Percentiles rank a stretch among this genome's conserved stretches.
Conservation (phyloP, 2,113 vertebrate genomes). For the Eubucco bourcierii region DNA sequence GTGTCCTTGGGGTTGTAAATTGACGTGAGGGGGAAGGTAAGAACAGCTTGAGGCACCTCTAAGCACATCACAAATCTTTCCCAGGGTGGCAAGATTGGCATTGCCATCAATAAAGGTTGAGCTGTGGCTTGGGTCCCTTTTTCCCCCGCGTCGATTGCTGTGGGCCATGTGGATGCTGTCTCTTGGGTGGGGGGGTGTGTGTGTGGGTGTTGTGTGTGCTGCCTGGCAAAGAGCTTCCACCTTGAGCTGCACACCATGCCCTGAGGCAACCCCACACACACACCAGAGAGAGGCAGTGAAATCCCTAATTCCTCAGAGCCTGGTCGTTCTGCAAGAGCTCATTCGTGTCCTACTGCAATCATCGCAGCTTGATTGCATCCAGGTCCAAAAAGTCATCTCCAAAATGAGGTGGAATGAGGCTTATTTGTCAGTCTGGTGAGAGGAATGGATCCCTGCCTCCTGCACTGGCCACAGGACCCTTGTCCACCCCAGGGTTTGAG, state of each 20-base stretch:
- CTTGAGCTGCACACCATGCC: neutral
- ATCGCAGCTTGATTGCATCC: constrained; percentile 18
- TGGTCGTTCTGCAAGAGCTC: neutral
- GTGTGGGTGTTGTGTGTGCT: neutral
- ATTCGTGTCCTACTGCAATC: neutral
- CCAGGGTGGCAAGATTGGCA: accelerated
- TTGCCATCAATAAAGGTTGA: neutral
- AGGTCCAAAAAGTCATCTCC: neutral
- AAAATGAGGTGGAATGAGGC: constrained; percentile 29
- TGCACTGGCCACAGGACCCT: neutral
- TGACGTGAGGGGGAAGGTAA: neutral
- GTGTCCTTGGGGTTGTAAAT: constrained; percentile 26
- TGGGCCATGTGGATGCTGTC: neutral
- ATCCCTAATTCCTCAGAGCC: neutral
- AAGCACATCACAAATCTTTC: constrained; percentile 3
- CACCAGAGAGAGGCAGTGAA: neutral
- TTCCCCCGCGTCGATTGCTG: neutral
- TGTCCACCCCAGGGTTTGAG: neutral
- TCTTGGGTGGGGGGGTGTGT: too few species aligned
- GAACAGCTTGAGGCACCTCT: constrained; percentile 11
- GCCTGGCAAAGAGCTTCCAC: neutral
- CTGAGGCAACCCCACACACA: neutral
- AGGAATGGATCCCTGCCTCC: neutral
- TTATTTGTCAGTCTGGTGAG: constrained; percentile 39
- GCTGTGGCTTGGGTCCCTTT: neutral